Percentiles rank a stretch among this genome's conserved stretches.
These are phyloP conservation scores for Orchesellides sinensis DNA, from an alignment of 2,888 invertebrate species.

Conservation along the genomic window DNA sequence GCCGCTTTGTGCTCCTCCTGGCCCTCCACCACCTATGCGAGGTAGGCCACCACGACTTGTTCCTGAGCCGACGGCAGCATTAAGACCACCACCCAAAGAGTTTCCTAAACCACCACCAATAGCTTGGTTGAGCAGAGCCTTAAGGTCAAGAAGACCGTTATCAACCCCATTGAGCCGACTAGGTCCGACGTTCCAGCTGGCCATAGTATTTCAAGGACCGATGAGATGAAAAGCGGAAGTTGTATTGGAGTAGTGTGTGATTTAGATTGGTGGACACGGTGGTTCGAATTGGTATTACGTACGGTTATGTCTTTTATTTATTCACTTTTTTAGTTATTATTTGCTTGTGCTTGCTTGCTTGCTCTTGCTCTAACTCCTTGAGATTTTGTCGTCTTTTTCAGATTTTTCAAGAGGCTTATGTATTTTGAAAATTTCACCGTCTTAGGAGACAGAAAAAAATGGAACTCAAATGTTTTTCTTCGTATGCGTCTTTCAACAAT, in stretches of 20 bases:
- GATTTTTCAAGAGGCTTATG: background rate
- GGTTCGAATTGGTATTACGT: no score
- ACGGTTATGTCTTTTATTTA: background rate
- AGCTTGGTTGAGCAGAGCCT: slow-evolving; percentile 72
- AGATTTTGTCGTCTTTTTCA: slow-evolving; percentile 24
- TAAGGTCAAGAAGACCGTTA: slow-evolving; percentile 70
- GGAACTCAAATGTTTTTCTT: background rate
- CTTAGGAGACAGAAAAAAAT: background rate
- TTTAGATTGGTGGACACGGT: no score
- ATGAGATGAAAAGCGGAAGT: no score
- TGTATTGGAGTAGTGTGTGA: no score
- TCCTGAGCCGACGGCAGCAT: slow-evolving; percentile 47
- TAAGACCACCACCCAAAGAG: slow-evolving; percentile 30
- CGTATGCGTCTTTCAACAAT: no score
- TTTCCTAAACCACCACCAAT: slow-evolving; percentile 63
- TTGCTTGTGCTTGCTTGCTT: background rate
- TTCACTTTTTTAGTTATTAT: background rate
- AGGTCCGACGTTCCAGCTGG: slow-evolving; percentile 69
- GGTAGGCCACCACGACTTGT: slow-evolving; percentile 22
- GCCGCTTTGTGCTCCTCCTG: slow-evolving; percentile 12
- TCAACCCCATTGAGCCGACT: slow-evolving; percentile 66
- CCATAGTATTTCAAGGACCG: slow-evolving; percentile 46
- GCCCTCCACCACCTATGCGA: slow-evolving; percentile 27
- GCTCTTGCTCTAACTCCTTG: background rate
- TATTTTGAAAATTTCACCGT: slow-evolving; percentile 13